Conservation (phyloP, 2,113 vertebrate species). For the Lophochroa leadbeateri region DNA sequence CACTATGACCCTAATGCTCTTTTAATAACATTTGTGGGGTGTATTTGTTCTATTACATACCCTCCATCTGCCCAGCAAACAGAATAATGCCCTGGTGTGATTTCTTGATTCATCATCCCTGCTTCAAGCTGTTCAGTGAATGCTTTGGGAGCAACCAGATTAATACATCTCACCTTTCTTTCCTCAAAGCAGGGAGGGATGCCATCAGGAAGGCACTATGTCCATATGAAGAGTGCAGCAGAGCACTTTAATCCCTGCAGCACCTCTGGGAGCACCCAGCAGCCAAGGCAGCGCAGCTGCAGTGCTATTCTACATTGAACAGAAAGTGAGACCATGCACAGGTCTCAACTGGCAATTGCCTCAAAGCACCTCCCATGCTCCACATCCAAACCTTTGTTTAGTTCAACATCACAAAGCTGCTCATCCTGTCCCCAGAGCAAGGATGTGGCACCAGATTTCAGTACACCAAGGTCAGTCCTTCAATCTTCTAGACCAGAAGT, state of each 20-base stretch:
- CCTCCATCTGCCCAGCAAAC: fast-evolving
- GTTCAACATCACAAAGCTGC: not conserved
- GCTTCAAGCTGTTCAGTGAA: not conserved
- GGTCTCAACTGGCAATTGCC: not conserved
- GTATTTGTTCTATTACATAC: not conserved
- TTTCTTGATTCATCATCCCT: not conserved
- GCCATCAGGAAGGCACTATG: not conserved
- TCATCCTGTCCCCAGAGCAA: not conserved
- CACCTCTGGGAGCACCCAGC: not conserved
- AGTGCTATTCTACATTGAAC: not conserved
- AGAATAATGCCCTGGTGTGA: fast-evolving
- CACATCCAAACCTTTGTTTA: not conserved
- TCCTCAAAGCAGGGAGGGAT: not conserved
- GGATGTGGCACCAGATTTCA: not conserved
- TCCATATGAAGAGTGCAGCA: not conserved
- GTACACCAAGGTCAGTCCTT: not conserved
- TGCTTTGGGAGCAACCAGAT: fast-evolving
- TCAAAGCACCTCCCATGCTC: not conserved
- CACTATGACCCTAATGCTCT: not conserved
- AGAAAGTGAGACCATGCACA: not conserved
- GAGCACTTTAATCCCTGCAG: not conserved
- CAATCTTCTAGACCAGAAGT: not conserved
- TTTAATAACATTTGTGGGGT: not conserved
- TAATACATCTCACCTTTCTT: too few relatives aligned
- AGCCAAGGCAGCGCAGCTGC: not conserved